phyloP scores from a whole-genome alignment of 2,113 vertebrate genomes.

The Trinectes maculatus region DNA sequence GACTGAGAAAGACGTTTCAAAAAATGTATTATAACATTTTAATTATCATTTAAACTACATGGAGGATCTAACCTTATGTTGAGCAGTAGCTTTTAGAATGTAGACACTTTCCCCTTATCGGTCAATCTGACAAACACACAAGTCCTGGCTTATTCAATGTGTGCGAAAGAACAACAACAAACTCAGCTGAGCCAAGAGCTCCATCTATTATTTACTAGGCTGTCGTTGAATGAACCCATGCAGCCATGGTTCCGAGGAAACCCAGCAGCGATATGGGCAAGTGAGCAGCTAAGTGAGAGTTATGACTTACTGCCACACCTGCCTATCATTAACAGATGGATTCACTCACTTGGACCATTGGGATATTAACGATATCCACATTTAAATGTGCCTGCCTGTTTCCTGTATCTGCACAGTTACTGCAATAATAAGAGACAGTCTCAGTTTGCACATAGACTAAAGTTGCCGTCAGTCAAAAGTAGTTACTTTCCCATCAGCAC shows the following conservation, averaged over 20 bases:
- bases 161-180: slow-evolving; percentile 45
- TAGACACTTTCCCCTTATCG: not conserved
- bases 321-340: slow-evolving; percentile 27
- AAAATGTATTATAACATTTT: no score
- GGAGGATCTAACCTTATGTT: not conserved
- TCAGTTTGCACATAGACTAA: no score
- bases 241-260: slow-evolving; percentile 29
- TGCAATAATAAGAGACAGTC: not conserved
- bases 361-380: not conserved
- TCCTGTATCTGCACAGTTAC: not conserved
- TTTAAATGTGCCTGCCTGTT: not conserved
- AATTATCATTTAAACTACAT: not conserved
- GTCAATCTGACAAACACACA: not conserved
- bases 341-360: slow-evolving; percentile 22
- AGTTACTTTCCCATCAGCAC: no score
- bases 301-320: slow-evolving; percentile 24
- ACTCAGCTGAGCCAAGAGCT: slow-evolving; percentile 38
- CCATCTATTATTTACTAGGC: slow-evolving; percentile 64
- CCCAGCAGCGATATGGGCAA: slow-evolving; percentile 25
- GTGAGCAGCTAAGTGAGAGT: slow-evolving; percentile 9
- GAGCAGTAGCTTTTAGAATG: not conserved
- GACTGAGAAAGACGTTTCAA: no score
- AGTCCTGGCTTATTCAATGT: slow-evolving; percentile 10
- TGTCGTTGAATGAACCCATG: slow-evolving; percentile 53
- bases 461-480: no score